A percentile compares a stretch with the other conserved stretches of the same genome.
These are phyloP conservation scores for Gonocerus acuteangulatus DNA, from an alignment of 2,888 invertebrate genomes.

Conservation along the genomic window DNA sequence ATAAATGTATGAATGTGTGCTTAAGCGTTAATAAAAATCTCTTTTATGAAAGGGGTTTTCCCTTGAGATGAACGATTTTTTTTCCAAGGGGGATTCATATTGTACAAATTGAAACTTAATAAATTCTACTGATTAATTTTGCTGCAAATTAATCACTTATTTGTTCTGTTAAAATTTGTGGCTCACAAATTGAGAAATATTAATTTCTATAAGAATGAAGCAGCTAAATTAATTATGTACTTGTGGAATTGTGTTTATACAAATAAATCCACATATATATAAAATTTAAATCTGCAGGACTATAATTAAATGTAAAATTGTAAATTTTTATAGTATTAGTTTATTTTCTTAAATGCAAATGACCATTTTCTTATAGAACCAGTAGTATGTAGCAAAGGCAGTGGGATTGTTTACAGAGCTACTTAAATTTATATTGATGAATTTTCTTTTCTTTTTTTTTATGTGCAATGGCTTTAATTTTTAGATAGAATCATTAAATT, in stretches of 20 bases:
- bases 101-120: slow-evolving; percentile 3
- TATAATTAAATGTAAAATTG: background rate
- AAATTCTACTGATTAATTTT: background rate
- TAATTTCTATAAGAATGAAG: too few relatives aligned
- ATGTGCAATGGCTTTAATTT: too few relatives aligned
- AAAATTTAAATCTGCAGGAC: background rate
- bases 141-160: background rate
- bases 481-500: too few relatives aligned
- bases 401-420: background rate
- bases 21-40: slow-evolving; percentile 7
- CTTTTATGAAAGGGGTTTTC: slow-evolving; percentile 12
- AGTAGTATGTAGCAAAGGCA: background rate
- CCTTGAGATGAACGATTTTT: slow-evolving; percentile 4
- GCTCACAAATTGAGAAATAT: too few relatives aligned
- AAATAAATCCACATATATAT: background rate
- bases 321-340: background rate
- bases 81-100: slow-evolving; percentile 10
- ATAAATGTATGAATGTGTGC: slow-evolving; percentile 3
- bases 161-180: too few relatives aligned
- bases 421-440: background rate
- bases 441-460: too few relatives aligned
- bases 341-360: background rate
- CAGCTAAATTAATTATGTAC: background rate
- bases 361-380: background rate
- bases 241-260: background rate